These are phyloP conservation scores for Pyrochroa serraticornis DNA, from an alignment of 2,888 invertebrate species.

Conservation along the genomic window DNA sequence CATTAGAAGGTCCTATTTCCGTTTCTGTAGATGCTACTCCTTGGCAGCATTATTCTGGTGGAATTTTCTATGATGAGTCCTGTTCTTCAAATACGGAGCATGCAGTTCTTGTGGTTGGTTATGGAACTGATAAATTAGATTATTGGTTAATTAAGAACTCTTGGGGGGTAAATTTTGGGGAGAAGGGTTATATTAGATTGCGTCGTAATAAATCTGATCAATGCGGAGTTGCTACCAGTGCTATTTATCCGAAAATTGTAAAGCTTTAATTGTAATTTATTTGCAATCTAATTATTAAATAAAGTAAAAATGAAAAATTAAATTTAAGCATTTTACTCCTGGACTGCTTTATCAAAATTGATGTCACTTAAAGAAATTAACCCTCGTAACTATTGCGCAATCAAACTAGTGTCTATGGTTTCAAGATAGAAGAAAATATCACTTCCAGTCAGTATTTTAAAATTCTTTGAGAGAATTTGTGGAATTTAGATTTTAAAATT, in stretches of 20 bases:
- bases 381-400: too few relatives aligned
- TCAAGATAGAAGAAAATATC: too few relatives aligned
- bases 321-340: too few relatives aligned
- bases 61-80: slow-evolving; percentile 76
- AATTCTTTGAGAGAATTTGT: too few relatives aligned
- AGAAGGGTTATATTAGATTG: slow-evolving; percentile 41
- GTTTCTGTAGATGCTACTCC: slow-evolving; percentile 82
- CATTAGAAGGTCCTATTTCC: slow-evolving; percentile 80
- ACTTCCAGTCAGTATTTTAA: too few relatives aligned
- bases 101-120: slow-evolving; percentile 79
- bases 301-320: too few relatives aligned
- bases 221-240: slow-evolving; percentile 79
- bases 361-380: too few relatives aligned
- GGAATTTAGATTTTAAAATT: too few relatives aligned
- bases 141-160: slow-evolving; percentile 74
- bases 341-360: too few relatives aligned
- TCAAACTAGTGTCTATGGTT: too few relatives aligned
- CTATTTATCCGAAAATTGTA: slow-evolving; percentile 85
- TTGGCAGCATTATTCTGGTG: slow-evolving; percentile 81
- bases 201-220: slow-evolving; percentile 61
- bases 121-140: slow-evolving; percentile 68
- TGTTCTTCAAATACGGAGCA: slow-evolving; percentile 79
- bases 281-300: neutral
- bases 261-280: slow-evolving; percentile 50
- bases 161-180: slow-evolving; percentile 58